These are phyloP conservation scores for Ageneiosus marmoratus DNA, from an alignment of 2,113 vertebrate species.

Conservation along the genomic window DNA sequence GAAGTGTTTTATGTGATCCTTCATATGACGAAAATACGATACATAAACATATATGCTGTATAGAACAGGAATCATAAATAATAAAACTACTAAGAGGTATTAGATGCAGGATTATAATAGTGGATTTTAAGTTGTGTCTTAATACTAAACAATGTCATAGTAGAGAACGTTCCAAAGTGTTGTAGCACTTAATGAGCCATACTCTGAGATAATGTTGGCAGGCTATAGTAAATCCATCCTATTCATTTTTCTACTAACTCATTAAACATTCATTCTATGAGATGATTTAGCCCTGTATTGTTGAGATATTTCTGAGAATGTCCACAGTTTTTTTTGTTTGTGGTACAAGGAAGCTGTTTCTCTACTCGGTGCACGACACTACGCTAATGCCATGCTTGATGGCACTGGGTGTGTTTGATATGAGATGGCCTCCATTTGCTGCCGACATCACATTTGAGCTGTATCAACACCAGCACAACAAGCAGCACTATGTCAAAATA, in stretches of 20 bases:
- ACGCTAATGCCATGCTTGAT: conserved; percentile 86
- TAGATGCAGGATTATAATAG: not conserved
- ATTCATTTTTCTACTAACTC: not conserved
- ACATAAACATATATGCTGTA: not conserved
- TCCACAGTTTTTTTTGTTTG: conserved; percentile 18
- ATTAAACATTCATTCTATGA: not conserved
- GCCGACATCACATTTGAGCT: conserved; percentile 86
- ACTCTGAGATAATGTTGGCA: not conserved
- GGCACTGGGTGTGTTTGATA: conserved; percentile 87
- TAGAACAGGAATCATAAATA: not conserved
- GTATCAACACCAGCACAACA: conserved; percentile 77
- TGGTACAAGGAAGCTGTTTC: conserved; percentile 82
- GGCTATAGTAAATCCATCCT: not conserved
- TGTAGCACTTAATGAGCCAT: not conserved
- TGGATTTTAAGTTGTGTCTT: not conserved
- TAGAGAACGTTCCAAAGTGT: not conserved
- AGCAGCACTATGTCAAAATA: conserved; percentile 82
- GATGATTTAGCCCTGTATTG: conserved; percentile 21
- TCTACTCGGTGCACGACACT: conserved; percentile 87
- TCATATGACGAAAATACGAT: not conserved
- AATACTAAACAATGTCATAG: too few species aligned
- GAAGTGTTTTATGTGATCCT: not conserved
- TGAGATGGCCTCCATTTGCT: conserved; percentile 87
- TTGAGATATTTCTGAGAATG: not conserved
- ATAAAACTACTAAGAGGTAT: not conserved